These are phyloP conservation scores for Drosophila ogumai DNA, from an alignment of 1,140 invertebrate species.

Conservation along the genomic window DNA sequence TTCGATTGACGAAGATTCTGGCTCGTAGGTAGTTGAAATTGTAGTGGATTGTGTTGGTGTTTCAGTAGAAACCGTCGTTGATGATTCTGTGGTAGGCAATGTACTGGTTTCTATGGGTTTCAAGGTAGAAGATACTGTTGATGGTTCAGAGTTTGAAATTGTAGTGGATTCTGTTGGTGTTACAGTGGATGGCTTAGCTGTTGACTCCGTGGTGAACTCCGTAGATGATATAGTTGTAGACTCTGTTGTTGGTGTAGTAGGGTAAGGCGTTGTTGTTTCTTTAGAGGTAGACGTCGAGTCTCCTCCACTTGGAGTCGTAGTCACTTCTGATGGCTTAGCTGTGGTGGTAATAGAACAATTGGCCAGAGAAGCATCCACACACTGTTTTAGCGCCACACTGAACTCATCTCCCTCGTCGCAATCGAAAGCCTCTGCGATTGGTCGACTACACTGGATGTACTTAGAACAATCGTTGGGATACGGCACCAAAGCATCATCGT, in stretches of 20 bases:
- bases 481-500: slow-evolving; percentile 49
- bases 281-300: not conserved
- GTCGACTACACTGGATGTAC: slow-evolving; percentile 63
- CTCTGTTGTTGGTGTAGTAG: slow-evolving; percentile 1
- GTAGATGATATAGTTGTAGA: slow-evolving; percentile 1
- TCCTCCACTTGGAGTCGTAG: slow-evolving; percentile 13
- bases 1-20: slow-evolving; percentile 13
- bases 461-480: slow-evolving; percentile 77
- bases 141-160: not conserved
- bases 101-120: not conserved
- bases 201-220: not conserved
- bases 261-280: slow-evolving; percentile 2
- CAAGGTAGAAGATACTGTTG: slow-evolving; percentile 7
- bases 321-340: slow-evolving; percentile 8
- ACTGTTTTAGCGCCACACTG: slow-evolving; percentile 34
- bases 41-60: not conserved
- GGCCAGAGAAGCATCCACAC: slow-evolving; percentile 57
- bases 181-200: slow-evolving; percentile 2
- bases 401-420: slow-evolving; percentile 65
- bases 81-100: not conserved
- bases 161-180: not conserved
- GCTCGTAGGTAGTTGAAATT: slow-evolving; percentile 4
- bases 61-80: slow-evolving; percentile 6
- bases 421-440: slow-evolving; percentile 60
- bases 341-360: slow-evolving; percentile 57